Evolutionary conservation across 1,140 invertebrate genomes (phyloP), one percentile per base, ranked within the genome.

Genomic region (Pissodes strobi): DNA sequence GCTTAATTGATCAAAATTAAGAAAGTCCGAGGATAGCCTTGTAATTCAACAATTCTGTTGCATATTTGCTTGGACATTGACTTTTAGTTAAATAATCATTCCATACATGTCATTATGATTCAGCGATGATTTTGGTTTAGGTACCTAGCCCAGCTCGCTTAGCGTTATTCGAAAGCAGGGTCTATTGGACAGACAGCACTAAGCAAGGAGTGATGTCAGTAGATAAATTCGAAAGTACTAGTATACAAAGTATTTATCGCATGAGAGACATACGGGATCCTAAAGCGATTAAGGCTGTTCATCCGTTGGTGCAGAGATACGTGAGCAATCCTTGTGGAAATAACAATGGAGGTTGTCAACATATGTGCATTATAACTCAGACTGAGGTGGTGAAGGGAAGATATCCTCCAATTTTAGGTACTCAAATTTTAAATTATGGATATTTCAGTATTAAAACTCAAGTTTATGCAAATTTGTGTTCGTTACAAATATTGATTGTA

Each of bases 151-250:
- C 94, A 0, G 88, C 91, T 0, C 82, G 92, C 18, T 74, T 98
- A 4, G 87, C 94, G 0, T 76, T 95, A 0, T 97, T 97, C 79
- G 95, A 98, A 79, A 92, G 94, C 73, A 82, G 89, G 25, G 85
- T 99, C 1, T 99, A 89, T 78, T 99, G 95, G 93, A 96, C 95
- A 0, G 97, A 99, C 74, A 89, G 87, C 64, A 98, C 94, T 0
- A 95, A 97, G 72, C 94, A 98, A 76, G 95, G 94, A 0, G 87
- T 99, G 2, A 88, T 97, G 80, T 90, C 89, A 1, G 90, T 97
- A 0, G 91, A 95, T 71, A 97, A 98, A 77, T 98, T 88, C 71
- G 86, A 90, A 62, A 83, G 88, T 18, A 83, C 84, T 34, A 88
- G 88, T 19, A 91, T 95, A 19, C 85, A 90, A 66, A 85, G 85